phyloP scores from a whole-genome alignment of 1,140 invertebrate genomes.

The Drosophila sp. region DNA sequence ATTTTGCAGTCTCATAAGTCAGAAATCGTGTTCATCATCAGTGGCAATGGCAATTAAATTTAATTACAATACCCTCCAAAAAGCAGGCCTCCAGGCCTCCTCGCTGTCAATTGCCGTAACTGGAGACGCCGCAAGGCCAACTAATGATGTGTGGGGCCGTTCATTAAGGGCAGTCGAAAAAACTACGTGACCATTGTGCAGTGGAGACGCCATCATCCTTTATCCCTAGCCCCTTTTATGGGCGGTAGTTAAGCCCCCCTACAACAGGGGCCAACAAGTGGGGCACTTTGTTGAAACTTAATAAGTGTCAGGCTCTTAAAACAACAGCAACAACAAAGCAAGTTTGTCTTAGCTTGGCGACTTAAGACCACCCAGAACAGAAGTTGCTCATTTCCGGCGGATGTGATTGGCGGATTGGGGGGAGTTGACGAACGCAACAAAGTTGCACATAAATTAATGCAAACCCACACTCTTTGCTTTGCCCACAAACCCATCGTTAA shows the following conservation, averaged over 20 bases:
- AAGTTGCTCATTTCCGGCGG: slow-evolving; percentile 71
- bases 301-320: slow-evolving; percentile 40
- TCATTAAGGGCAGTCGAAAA: slow-evolving; percentile 53
- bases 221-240: slow-evolving; percentile 24
- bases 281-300: slow-evolving; percentile 73
- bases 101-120: slow-evolving; percentile 55
- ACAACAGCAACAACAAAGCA: not conserved
- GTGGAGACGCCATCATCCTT: slow-evolving; percentile 33
- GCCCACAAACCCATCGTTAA: slow-evolving; percentile 46
- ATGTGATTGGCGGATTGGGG: slow-evolving; percentile 57
- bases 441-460: slow-evolving; percentile 68
- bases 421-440: slow-evolving; percentile 35
- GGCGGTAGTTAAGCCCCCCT: slow-evolving; percentile 30
- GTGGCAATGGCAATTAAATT: slow-evolving; percentile 65
- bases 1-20: slow-evolving; percentile 24
- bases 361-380: slow-evolving; percentile 25
- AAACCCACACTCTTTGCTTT: slow-evolving; percentile 1
- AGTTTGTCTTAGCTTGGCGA: slow-evolving; percentile 2
- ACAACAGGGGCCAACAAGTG: slow-evolving; percentile 47
- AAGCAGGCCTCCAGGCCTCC: slow-evolving; percentile 35
- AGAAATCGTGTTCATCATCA: slow-evolving; percentile 46
- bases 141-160: slow-evolving; percentile 50
- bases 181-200: slow-evolving; percentile 60
- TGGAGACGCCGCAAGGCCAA: slow-evolving; percentile 33
- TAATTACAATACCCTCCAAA: slow-evolving; percentile 71